Base-by-base conservation (phyloP, 1,140 invertebrate species). In the Musca domestica region DNA sequence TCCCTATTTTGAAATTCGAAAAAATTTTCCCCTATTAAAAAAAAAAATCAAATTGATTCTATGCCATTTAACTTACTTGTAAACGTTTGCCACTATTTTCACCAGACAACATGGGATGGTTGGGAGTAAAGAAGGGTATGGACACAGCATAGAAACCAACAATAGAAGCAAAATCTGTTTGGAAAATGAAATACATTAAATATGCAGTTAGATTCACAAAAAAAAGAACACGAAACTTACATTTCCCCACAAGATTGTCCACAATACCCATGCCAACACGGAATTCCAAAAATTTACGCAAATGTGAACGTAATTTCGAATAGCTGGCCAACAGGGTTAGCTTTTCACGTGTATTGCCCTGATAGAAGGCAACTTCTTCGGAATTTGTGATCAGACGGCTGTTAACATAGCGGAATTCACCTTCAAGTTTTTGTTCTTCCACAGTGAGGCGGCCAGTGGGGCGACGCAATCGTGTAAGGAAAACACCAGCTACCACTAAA, bases 351-450 rank as follows among this genome's bases (percentile, higher is more conserved):
- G 86, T 85, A 75, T 95, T 96, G 72, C 96, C 96, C 83, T 96
- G 88, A 82, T 98, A 99, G 83, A 99, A 99, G 2, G 97, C 96
- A 69, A 99, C 76, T 85, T 99, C 98, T 84, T 99, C 98, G 19
- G 95, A 95, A 83, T 99, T 98, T 0, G 95, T 96, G 51, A 99
- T 99, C 4, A 99, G 84, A 27, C 98, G 86, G 7, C 95, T 95
- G 83, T 99, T 97, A 20, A 99, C 95, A 77, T 95, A 98, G 77
- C 98, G 88, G 82, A 96, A 98, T 86, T 99, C 96, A 69, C 97
- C 98, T 85, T 99, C 98, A 10, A 98, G 83, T 81, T 95, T 93
- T 83, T 99, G 97, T 80, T 99, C 97, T 72, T 89, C 88, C 0
- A 96, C 92, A 0, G 96, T 99, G 83, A 99, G 64, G n/a, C 77